These are phyloP conservation scores for Sardinella longiceps DNA, from an alignment of 2,797 vertebrate genomes.

Conservation along the genomic window DNA sequence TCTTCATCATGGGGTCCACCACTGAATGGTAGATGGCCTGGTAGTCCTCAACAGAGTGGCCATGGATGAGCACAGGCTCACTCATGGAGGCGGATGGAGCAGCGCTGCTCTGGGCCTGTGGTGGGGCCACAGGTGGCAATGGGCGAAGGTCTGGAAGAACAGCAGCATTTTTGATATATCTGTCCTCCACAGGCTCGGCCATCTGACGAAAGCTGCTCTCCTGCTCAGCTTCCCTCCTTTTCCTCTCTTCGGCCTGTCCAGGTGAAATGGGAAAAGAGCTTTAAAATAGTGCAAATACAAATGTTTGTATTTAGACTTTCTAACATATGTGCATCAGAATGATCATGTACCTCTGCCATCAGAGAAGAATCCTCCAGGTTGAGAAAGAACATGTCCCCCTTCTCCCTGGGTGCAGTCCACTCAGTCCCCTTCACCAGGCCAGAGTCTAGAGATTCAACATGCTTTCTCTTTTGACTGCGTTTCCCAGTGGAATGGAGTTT, in stretches of 20 bases:
- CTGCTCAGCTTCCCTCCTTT: neutral
- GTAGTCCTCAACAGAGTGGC: neutral
- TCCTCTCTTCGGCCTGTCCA: neutral
- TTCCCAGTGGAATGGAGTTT: neutral
- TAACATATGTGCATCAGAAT: neutral
- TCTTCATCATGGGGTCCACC: slow-evolving; percentile 13
- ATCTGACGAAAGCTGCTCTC: neutral
- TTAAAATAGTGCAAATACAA: neutral
- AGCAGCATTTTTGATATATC: neutral
- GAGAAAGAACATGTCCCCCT: neutral
- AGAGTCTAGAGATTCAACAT: neutral
- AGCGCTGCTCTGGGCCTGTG: neutral
- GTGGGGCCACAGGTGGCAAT: neutral
- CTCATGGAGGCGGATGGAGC: neutral
- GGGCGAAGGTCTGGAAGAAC: neutral
- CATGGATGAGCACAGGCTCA: neutral
- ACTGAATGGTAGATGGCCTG: slow-evolving; percentile 24
- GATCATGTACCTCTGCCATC: neutral
- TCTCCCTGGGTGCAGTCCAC: neutral
- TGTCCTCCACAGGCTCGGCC: neutral
- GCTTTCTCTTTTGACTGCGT: neutral
- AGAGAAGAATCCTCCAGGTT: neutral
- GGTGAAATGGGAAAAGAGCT: neutral
- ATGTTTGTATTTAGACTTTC: neutral
- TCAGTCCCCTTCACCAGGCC: neutral